phyloP scores from a whole-genome alignment of 2,113 vertebrate species.

The Salvelinus namaycush region DNA sequence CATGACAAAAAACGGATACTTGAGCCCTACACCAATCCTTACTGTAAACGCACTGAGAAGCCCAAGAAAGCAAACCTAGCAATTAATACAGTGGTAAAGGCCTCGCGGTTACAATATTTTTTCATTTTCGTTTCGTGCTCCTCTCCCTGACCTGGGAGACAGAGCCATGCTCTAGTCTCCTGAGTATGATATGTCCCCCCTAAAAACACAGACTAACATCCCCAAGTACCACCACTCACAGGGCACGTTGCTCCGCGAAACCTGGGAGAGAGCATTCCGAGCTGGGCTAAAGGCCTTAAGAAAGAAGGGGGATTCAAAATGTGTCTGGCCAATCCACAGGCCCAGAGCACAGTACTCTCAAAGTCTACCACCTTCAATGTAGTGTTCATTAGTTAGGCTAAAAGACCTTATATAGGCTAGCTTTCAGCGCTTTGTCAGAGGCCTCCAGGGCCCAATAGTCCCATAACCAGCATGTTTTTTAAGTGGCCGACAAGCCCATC shows the following conservation, averaged over 20 bases:
- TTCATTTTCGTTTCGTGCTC: slow-evolving; percentile 7
- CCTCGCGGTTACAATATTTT: slow-evolving; percentile 34
- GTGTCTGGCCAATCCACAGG: slow-evolving; percentile 9
- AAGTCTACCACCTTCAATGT: neutral
- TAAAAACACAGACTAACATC: neutral
- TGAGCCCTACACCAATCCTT: slow-evolving; percentile 12
- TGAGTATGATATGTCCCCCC: slow-evolving; percentile 22
- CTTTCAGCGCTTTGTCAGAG: neutral
- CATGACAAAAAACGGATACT: neutral
- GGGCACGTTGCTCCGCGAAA: neutral
- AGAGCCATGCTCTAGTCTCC: slow-evolving; percentile 22
- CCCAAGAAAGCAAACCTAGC: slow-evolving; percentile 1
- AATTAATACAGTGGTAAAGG: slow-evolving; percentile 14
- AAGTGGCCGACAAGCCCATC: neutral
- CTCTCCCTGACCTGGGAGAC: slow-evolving; percentile 16
- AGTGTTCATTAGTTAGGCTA: neutral
- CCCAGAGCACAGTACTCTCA: neutral
- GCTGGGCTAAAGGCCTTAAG: neutral
- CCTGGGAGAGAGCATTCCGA: neutral
- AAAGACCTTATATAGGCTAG: neutral
- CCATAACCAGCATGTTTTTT: neutral
- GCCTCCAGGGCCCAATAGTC: neutral
- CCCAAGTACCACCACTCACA: neutral
- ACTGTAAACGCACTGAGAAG: slow-evolving; percentile 24
- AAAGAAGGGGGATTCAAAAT: slow-evolving; percentile 17